phyloP scores from a whole-genome alignment of 2,113 vertebrate species.

The Lagopus muta region DNA sequence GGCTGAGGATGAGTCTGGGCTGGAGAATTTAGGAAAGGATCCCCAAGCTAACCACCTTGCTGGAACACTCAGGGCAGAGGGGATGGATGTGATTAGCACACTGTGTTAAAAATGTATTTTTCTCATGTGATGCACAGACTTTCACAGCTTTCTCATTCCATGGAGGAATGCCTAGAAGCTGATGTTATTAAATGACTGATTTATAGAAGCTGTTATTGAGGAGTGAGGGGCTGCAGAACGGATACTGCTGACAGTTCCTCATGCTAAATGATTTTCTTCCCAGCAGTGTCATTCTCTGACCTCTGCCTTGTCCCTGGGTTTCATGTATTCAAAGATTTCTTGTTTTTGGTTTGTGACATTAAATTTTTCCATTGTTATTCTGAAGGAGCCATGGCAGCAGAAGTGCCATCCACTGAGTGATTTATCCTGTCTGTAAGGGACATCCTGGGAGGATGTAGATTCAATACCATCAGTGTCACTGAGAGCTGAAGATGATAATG shows the following conservation, averaged over 20 bases:
- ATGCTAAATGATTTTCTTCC: not conserved
- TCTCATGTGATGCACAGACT: not conserved
- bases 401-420: not conserved
- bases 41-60: accelerated
- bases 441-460: not conserved
- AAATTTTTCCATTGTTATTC: not conserved
- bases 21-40: not conserved
- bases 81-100: not conserved
- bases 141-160: constrained; percentile 28
- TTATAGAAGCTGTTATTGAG: not conserved
- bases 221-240: not conserved
- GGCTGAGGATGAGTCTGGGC: not conserved
- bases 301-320: not conserved
- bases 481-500: not conserved
- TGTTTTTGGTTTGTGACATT: not conserved
- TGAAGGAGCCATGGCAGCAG: not conserved
- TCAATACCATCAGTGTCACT: not conserved
- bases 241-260: not conserved
- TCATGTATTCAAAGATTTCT: not conserved
- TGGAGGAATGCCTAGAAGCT: constrained; percentile 40
- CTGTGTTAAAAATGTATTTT: not conserved
- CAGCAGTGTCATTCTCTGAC: not conserved
- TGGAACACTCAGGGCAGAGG: not conserved
- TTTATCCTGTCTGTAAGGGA: accelerated
- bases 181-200: not conserved